A percentile compares a stretch with the other conserved stretches of the same genome.
These are phyloP conservation scores for Hypomesus transpacificus DNA, from an alignment of 2,113 vertebrate genomes.

Conservation along the genomic window DNA sequence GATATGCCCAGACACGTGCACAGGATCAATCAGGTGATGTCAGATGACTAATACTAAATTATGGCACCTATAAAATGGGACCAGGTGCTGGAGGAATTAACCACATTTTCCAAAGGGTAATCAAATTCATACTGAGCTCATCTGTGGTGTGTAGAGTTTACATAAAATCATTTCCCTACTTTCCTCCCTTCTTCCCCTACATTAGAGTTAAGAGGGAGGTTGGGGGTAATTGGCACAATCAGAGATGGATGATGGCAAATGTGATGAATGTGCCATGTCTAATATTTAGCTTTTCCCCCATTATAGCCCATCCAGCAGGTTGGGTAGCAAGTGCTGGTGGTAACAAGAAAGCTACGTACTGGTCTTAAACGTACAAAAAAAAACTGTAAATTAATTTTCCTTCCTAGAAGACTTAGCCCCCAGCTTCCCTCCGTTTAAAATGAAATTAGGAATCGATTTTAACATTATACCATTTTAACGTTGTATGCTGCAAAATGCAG, in stretches of 20 bases:
- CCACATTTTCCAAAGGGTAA: conserved; percentile 55
- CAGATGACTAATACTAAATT: conserved; percentile 39
- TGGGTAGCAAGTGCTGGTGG: conserved; percentile 37
- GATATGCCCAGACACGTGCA: conserved; percentile 14
- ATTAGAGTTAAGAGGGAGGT: conserved; percentile 5
- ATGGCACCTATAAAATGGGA: conserved; percentile 18
- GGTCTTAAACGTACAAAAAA: conserved; percentile 25
- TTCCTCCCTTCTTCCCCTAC: conserved; percentile 7
- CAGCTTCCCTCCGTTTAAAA: conserved; percentile 15
- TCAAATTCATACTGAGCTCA: conserved; percentile 43
- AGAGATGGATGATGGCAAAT: conserved; percentile 45
- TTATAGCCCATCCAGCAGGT: conserved; percentile 36
- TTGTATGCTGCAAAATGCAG: conserved; percentile 20
- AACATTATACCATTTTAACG: conserved; percentile 24
- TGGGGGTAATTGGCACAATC: conserved; percentile 26
- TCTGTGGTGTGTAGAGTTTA: conserved; percentile 29
- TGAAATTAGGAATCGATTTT: conserved; percentile 38
- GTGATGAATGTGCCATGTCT: conserved; percentile 46
- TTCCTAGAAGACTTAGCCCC: conserved; percentile 18
- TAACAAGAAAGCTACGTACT: conserved; percentile 37
- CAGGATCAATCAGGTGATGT: conserved; percentile 49
- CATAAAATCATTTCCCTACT: conserved; percentile 9
- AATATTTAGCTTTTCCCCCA: conserved; percentile 34
- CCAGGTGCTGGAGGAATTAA: conserved; percentile 48
- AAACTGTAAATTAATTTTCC: conserved; percentile 34